Conservation (phyloP, 2,113 vertebrate genomes). For the Lampris incognitus region DNA sequence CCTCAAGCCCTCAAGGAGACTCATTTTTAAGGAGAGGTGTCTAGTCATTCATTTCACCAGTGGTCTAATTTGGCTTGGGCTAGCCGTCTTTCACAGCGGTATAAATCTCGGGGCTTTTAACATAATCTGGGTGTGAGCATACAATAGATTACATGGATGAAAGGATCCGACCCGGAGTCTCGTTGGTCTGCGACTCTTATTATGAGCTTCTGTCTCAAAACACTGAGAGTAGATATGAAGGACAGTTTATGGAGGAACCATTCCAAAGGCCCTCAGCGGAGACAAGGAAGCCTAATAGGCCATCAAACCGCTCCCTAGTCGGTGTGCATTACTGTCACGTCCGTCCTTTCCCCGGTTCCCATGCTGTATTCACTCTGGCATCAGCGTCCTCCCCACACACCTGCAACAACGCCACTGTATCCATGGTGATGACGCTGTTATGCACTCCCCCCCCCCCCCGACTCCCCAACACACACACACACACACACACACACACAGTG, state of each 20-base stretch:
- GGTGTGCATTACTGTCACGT: constrained; percentile 17
- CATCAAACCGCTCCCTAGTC: neutral
- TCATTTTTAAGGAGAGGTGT: constrained; percentile 14
- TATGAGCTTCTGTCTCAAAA: neutral
- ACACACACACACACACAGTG: constrained; percentile 30
- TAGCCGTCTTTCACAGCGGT: constrained; percentile 36
- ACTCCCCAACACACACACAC: constrained; percentile 35
- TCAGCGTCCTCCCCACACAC: constrained; percentile 31
- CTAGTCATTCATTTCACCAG: constrained; percentile 34
- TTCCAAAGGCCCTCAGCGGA: neutral
- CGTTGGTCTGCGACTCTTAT: neutral
- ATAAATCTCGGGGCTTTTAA: constrained; percentile 7
- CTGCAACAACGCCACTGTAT: constrained; percentile 63
- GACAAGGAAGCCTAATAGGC: constrained; percentile 3
- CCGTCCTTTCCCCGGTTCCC: constrained; percentile 32
- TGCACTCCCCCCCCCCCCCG: constrained; percentile 33
- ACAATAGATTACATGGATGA: neutral
- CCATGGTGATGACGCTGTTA: constrained; percentile 77
- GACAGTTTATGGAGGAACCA: neutral
- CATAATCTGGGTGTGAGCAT: constrained; percentile 37
- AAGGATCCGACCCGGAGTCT: neutral
- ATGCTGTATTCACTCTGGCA: constrained; percentile 23
- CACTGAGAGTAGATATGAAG: neutral
- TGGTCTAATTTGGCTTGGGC: constrained; percentile 41
- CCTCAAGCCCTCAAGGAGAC: constrained; percentile 19